These are phyloP conservation scores for Mallateleia sp. DNA, from an alignment of 2,888 invertebrate genomes.

Conservation along the genomic window DNA sequence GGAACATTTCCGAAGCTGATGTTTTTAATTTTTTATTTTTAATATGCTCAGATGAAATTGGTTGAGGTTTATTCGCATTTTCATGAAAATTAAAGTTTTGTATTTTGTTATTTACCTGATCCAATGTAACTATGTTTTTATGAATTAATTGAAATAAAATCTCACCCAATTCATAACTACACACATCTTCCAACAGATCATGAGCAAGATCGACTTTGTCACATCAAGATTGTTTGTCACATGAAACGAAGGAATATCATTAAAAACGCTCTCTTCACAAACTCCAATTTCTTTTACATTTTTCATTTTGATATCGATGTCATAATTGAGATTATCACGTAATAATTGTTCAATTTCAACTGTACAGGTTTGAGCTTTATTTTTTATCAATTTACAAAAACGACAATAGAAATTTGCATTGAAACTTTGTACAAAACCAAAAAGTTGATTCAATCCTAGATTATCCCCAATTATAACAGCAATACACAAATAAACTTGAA, in stretches of 20 bases:
- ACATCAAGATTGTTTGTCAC: not conserved
- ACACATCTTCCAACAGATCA: constrained; percentile 8
- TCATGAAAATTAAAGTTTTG: constrained; percentile 54
- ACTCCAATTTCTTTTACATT: not conserved
- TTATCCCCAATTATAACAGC: constrained; percentile 10
- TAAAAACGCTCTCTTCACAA: not conserved
- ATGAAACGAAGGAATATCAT: constrained; percentile 8
- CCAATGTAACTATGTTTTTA: constrained; percentile 40
- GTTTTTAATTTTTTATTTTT: constrained; percentile 61
- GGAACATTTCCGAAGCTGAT: constrained; percentile 68
- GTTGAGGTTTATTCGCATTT: constrained; percentile 62
- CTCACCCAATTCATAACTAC: not conserved
- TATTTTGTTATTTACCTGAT: constrained; percentile 49
- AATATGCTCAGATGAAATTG: constrained; percentile 54
- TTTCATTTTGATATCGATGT: not conserved
- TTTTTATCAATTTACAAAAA: not conserved
- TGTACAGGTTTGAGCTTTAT: not conserved
- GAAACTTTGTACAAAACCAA: constrained; percentile 1
- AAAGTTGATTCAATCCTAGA: constrained; percentile 1
- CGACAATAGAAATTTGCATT: not conserved
- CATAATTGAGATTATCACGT: not conserved
- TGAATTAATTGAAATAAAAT: constrained; percentile 1
- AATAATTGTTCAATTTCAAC: not conserved
- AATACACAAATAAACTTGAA: constrained; percentile 4
- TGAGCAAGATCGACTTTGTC: not conserved